Percentiles rank a stretch among this genome's conserved stretches.
These are phyloP conservation scores for Xyrichtys novacula DNA, from an alignment of 2,797 vertebrate species.

Conservation along the genomic window DNA sequence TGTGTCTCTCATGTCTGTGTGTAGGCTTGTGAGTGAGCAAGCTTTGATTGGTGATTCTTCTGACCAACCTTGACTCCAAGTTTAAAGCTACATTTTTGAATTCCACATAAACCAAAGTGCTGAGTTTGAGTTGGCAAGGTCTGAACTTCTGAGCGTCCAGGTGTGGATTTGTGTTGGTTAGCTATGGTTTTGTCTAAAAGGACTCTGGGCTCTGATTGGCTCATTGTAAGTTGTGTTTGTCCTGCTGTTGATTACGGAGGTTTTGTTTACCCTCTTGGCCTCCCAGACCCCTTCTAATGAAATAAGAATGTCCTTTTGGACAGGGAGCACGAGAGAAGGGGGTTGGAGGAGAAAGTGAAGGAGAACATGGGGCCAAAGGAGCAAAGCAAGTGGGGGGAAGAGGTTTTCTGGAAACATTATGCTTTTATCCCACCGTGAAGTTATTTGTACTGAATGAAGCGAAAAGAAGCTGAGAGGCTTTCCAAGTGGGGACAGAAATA, in stretches of 20 bases:
- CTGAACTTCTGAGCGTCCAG: slow-evolving; percentile 50
- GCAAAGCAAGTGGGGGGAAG: slow-evolving; percentile 60
- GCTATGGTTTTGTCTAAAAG: slow-evolving; percentile 50
- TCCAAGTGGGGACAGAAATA: slow-evolving; percentile 74
- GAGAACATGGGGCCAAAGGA: slow-evolving; percentile 69
- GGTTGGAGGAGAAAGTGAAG: slow-evolving; percentile 67
- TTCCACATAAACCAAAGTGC: slow-evolving; percentile 56
- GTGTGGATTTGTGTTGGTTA: slow-evolving; percentile 71
- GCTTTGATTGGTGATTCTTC: slow-evolving; percentile 55
- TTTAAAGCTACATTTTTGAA: slow-evolving; percentile 44
- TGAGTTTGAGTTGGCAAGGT: slow-evolving; percentile 69
- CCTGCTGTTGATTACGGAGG: slow-evolving; percentile 76
- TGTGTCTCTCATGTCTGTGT: slow-evolving; percentile 46
- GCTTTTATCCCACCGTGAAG: slow-evolving; percentile 81
- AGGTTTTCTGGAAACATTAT: slow-evolving; percentile 78
- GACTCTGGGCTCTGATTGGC: slow-evolving; percentile 68
- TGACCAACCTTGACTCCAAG: slow-evolving; percentile 50
- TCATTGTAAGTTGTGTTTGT: slow-evolving; percentile 64
- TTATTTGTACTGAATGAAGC: slow-evolving; percentile 80
- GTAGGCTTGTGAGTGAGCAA: slow-evolving; percentile 31
- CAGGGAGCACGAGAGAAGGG: slow-evolving; percentile 63
- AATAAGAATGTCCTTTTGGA: slow-evolving; percentile 84
- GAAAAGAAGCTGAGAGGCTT: slow-evolving; percentile 74
- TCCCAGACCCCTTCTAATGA: slow-evolving; percentile 76
- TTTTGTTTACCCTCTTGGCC: slow-evolving; percentile 82